Percentiles rank a stretch among this genome's conserved stretches.
These are phyloP conservation scores for Cavia aperea DNA, from an alignment of 2,113 vertebrate genomes.

Conservation along the genomic window DNA sequence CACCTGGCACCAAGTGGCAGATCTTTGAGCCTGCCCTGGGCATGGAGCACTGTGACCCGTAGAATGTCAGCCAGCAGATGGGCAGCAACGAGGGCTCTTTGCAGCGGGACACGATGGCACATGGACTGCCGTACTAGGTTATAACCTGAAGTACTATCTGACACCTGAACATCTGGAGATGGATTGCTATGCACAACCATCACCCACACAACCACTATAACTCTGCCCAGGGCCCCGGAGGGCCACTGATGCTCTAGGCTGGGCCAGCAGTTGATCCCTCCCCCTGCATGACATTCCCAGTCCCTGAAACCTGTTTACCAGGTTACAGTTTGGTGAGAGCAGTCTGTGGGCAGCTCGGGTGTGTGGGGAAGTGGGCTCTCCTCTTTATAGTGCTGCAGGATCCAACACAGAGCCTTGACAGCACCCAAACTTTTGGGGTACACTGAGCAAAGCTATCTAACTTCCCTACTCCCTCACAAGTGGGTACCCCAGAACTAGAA, in stretches of 20 bases:
- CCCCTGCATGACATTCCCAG: slow-evolving; percentile 52
- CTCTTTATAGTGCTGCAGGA: slow-evolving; percentile 10
- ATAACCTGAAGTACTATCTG: slow-evolving; percentile 90
- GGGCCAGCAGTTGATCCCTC: slow-evolving; percentile 28
- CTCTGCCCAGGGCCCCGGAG: slow-evolving; percentile 76
- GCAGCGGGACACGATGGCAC: slow-evolving; percentile 91
- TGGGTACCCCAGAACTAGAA: slow-evolving; percentile 46
- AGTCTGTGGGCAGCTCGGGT: background rate
- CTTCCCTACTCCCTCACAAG: slow-evolving; percentile 44
- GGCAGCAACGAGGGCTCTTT: slow-evolving; percentile 94
- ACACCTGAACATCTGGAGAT: slow-evolving; percentile 58
- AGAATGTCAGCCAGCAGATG: slow-evolving; percentile 93
- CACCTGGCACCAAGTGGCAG: slow-evolving; percentile 91
- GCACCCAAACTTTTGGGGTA: slow-evolving; percentile 5
- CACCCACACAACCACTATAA: slow-evolving; percentile 85
- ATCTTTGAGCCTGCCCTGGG: slow-evolving; percentile 92
- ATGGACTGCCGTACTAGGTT: slow-evolving; percentile 92
- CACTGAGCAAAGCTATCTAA: slow-evolving; percentile 47
- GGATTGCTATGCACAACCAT: slow-evolving; percentile 76
- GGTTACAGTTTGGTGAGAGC: slow-evolving; percentile 39
- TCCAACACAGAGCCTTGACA: slow-evolving; percentile 11
- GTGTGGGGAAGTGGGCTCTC: background rate
- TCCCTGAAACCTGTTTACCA: slow-evolving; percentile 44
- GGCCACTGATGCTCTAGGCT: slow-evolving; percentile 37
- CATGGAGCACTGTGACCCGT: slow-evolving; percentile 55